phyloP scores from a whole-genome alignment of 2,797 vertebrate genomes.

The Erithacus rubecula region DNA sequence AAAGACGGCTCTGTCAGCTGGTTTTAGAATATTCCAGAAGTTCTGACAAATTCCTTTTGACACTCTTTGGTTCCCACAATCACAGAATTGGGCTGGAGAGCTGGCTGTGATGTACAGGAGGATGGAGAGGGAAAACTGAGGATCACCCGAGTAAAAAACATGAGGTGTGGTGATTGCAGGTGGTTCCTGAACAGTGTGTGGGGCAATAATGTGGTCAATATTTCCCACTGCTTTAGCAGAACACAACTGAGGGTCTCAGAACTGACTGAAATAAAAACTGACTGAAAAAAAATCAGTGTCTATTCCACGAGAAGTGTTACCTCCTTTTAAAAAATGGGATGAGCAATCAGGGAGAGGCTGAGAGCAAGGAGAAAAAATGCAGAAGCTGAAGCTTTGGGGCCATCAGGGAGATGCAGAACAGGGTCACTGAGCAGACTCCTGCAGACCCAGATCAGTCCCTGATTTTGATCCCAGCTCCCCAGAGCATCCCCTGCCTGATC shows the following conservation, averaged over 20 bases:
- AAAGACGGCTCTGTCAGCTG: conserved; percentile 28
- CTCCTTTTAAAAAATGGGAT: neutral
- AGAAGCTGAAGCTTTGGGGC: neutral
- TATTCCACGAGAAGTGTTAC: neutral
- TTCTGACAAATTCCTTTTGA: neutral
- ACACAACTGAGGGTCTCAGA: neutral
- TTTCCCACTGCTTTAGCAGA: neutral
- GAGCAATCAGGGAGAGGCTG: neutral
- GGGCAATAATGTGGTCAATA: neutral
- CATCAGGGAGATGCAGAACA: neutral
- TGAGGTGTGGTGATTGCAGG: fast-evolving
- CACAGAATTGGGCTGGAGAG: neutral
- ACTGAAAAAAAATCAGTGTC: neutral
- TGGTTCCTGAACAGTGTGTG: neutral
- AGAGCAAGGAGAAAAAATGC: neutral
- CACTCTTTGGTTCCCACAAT: neutral
- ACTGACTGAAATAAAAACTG: neutral
- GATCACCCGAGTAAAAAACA: neutral
- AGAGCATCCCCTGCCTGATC: neutral
- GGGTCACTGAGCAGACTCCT: neutral
- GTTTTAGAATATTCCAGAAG: conserved; percentile 24
- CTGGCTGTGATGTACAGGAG: neutral
- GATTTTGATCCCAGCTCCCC: neutral
- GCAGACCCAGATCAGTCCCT: neutral
- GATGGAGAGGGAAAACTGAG: neutral